Evolutionary conservation across 2,113 vertebrate species (phyloP), one percentile per base, ranked within the genome.

Genomic region (Entomyzon cyanotis): DNA sequence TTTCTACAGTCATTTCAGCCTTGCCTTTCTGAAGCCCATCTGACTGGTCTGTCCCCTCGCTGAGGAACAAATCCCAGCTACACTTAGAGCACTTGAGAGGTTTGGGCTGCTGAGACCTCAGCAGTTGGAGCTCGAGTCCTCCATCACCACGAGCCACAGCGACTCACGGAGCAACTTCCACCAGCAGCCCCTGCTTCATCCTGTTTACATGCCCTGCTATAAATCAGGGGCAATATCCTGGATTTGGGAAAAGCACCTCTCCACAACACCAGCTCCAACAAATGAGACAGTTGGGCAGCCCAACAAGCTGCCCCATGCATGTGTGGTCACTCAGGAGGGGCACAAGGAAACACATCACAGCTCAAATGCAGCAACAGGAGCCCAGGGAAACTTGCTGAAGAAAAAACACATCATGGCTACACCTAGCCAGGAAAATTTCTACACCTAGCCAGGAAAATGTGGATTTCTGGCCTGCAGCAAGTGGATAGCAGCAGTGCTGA

Each of bases 1-100:
- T 73, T 81, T 25, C 64, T 68, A 41, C 24, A 65, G 14, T 15
- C 2, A 0, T 11, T 69, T 56, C 42, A 69, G 59, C 46, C 28
- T 35, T 30, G 46, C 28, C 28, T 63, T 67, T 77, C 53, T 23
- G 27, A 87, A 63, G 65, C 42, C 20, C 22, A 49, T 8, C 37
- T 7, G 5, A 44, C 25, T 0, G 0, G 11, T 46, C 19, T 58
- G 56, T 63, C 9, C 9, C 23, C 42, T 73, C 0, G 0, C 42
- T 11, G 9, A 87, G 60, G 9, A 85, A 82, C 30, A 83, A 90
- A 71, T 39, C 35, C 30, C 62, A 52, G 44, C 4, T 35, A 24
- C 2, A 3, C 30, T 65, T 22, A 9, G 7, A 53, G 25, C 30
- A 55, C 44, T 5, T 11, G 39, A 58, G 12, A 46, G 8, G 33